phyloP scores from a whole-genome alignment of 2,888 invertebrate species.

The Campoplex capitator region DNA sequence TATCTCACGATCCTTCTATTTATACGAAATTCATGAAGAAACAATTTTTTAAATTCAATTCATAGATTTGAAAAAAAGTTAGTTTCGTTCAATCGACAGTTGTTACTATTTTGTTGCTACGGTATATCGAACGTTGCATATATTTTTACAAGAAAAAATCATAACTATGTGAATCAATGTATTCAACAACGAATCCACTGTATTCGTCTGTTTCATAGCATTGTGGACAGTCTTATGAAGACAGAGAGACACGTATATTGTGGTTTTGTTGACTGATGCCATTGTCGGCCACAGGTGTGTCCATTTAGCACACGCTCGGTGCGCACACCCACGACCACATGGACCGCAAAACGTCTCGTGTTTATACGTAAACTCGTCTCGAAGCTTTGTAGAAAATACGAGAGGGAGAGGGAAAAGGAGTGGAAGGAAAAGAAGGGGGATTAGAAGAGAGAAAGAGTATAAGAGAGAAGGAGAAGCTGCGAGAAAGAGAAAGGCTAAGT shows the following conservation, averaged over 20 bases:
- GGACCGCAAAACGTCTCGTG: conserved; percentile 52
- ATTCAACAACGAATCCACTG: background rate
- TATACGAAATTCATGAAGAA: background rate
- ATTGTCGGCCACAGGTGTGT: conserved; percentile 66
- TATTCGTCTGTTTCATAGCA: background rate
- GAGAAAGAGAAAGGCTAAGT: conserved; percentile 10
- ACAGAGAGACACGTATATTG: background rate
- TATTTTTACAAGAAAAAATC: background rate
- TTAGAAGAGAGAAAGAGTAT: background rate
- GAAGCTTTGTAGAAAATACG: background rate
- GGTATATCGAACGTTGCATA: background rate
- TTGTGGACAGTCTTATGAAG: background rate
- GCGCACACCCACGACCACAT: conserved; percentile 45
- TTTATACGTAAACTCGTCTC: conserved; percentile 1
- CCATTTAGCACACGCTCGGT: conserved; percentile 44
- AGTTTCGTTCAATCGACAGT: background rate
- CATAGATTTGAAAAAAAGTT: background rate
- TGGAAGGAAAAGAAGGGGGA: background rate
- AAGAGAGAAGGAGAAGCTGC: background rate
- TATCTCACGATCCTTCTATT: background rate
- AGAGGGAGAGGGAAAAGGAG: background rate
- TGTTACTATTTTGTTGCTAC: background rate
- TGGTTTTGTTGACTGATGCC: conserved; percentile 33
- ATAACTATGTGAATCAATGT: background rate
- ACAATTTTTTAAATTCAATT: background rate